A percentile compares a stretch with the other conserved stretches of the same genome.
phyloP scores from a whole-genome alignment of 2,888 invertebrate species.

The Dasypolia templi region DNA sequence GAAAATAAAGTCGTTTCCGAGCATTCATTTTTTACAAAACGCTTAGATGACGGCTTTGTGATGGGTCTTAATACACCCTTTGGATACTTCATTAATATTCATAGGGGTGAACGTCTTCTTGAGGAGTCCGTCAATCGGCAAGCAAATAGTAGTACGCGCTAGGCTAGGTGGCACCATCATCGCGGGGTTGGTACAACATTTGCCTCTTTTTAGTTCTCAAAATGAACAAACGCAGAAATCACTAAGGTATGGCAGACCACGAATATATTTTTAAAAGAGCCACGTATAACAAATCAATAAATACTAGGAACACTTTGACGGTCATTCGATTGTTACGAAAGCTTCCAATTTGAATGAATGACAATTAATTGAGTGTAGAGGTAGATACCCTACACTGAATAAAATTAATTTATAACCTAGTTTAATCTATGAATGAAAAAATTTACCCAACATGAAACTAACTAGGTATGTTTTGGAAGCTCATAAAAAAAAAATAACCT shows the following conservation, averaged over 20 bases:
- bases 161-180: not conserved
- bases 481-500: conserved; percentile 5
- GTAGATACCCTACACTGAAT: not conserved
- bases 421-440: conserved; percentile 10
- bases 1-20: no score
- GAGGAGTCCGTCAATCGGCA: not conserved
- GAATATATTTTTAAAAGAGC: conserved; percentile 4
- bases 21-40: no score
- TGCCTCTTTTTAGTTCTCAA: not conserved
- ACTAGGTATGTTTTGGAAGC: not conserved
- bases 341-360: not conserved
- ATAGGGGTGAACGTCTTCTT: not conserved
- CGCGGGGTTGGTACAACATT: no score
- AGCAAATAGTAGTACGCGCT: not conserved
- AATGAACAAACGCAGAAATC: not conserved
- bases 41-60: no score
- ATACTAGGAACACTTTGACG: conserved; percentile 32
- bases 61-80: not conserved
- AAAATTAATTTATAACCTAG: not conserved
- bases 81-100: not conserved
- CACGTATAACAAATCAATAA: conserved; percentile 42
- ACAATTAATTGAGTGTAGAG: not conserved
- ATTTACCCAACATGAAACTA: not conserved
- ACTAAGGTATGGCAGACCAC: no score
- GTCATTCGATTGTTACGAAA: not conserved